Conservation (phyloP, 2,113 vertebrate genomes). For the Leptobrachium ailaonicum region DNA sequence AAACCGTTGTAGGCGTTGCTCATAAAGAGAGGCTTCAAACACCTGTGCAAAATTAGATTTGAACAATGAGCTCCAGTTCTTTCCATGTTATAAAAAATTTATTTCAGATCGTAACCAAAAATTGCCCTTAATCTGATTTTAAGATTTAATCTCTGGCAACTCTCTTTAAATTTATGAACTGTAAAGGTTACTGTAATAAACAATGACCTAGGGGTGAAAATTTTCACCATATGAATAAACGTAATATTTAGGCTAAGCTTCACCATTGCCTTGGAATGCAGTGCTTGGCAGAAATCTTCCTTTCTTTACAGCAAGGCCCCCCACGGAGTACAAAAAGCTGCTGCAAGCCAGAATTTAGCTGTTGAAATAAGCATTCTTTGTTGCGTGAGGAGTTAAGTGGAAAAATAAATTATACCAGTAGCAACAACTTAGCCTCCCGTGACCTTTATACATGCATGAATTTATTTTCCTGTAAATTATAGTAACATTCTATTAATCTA, state of each 20-base stretch:
- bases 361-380: slow-evolving; percentile 30
- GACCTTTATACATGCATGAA: not conserved
- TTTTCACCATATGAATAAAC: not conserved
- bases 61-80: not conserved
- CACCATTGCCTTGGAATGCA: slow-evolving; percentile 14
- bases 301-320: slow-evolving; percentile 17
- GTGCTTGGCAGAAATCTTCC: slow-evolving; percentile 29
- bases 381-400: slow-evolving; percentile 17
- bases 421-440: slow-evolving; percentile 23
- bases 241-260: not conserved
- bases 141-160: not conserved
- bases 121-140: no score
- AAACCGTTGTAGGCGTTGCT: no score
- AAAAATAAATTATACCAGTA: slow-evolving; percentile 25
- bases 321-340: slow-evolving; percentile 28
- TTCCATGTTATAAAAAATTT: not conserved
- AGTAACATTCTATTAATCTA: no score
- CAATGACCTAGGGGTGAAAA: not conserved
- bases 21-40: no score
- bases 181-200: not conserved
- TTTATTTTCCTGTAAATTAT: not conserved
- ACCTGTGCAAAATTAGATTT: no score
- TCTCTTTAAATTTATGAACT: not conserved
- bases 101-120: not conserved
- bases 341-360: not conserved